Base-by-base conservation (phyloP, 1,140 invertebrate species). In the Dreissena rostriformis region DNA sequence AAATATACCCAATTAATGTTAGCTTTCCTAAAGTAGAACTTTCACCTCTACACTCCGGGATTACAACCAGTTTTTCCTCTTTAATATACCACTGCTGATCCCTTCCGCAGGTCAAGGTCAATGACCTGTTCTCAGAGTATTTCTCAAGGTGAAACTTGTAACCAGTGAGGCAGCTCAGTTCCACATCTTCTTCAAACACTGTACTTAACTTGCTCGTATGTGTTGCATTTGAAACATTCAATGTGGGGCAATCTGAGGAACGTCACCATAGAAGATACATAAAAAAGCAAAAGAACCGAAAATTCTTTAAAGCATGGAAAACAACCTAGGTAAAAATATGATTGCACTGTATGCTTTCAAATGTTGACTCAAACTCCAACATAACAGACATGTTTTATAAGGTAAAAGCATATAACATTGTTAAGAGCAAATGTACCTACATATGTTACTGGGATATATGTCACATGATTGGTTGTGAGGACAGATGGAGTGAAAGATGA, bases 21-120 rank as follows among this genome's bases (percentile, higher is more conserved):
- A 6, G 17, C 57, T 61, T 39, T 39, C 8, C 39, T 39, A 8
- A 2, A 39, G 8, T 5, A 39, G 39, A 39, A 39, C 39, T 61
- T 12, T 5, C 53, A 79, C 77, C 24, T 61, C 55, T 65, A 49
- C 77, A 79, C 70, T 79, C 67, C 22, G 77, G 77, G n/a, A 79
- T 79, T 52, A 39, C 63, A 22, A 22, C 66, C 24, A 28, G 49
- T 26, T 79, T 19, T 29, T 70, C 28, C 28, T 29, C 66, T 17
- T 70, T 53, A 29, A 70, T 67, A 4, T 24, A 53, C 77, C 77
- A 79, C 22, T n/a, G 28, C n/a, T 29, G 51, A 28, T 39, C 67
- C 17, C 1, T 10, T 49, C n/a, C 24, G 57, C 77, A 79, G 15
- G 19, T 52, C 12, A 79, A 49, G 17, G 49, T 57, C 12, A 79